Conservation (phyloP, 2,797 vertebrate genomes). For the Salarias fasciatus region DNA sequence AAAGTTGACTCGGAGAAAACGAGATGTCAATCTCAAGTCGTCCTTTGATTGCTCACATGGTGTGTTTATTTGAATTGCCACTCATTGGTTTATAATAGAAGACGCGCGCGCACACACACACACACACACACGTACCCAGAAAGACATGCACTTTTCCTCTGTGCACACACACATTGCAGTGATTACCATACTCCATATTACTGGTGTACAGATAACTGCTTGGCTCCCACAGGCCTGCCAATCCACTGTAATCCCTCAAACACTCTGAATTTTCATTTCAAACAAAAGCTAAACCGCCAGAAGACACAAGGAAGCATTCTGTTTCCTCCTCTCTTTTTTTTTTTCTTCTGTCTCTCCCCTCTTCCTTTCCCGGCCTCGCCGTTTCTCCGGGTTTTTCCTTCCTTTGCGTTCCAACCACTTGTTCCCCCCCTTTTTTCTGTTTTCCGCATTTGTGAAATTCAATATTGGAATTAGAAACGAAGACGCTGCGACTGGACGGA, state of each 20-base stretch:
- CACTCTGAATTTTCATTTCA: constrained; percentile 86
- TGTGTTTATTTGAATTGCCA: constrained; percentile 61
- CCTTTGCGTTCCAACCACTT: constrained; percentile 72
- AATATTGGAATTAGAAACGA: constrained; percentile 61
- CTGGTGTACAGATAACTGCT: constrained; percentile 78
- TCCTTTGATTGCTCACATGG: constrained; percentile 32
- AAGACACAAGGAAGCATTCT: constrained; percentile 78
- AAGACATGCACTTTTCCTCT: constrained; percentile 40
- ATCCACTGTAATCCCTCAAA: constrained; percentile 86
- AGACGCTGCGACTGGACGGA: constrained; percentile 7
- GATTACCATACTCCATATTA: constrained; percentile 79
- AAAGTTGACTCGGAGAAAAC: constrained; percentile 3
- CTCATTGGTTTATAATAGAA: constrained; percentile 54
- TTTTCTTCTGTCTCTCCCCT: constrained; percentile 29
- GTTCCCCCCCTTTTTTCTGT: constrained; percentile 51
- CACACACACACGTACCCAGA: constrained; percentile 47
- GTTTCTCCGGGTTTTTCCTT: constrained; percentile 28
- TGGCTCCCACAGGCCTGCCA: constrained; percentile 79
- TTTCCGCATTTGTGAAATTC: constrained; percentile 65
- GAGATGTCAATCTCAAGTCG: too few species aligned
- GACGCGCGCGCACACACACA: constrained; percentile 41
- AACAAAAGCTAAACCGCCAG: constrained; percentile 83
- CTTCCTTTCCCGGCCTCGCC: constrained; percentile 48
- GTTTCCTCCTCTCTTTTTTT: constrained; percentile 33
- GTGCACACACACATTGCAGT: constrained; percentile 50